phyloP scores from a whole-genome alignment of 2,888 invertebrate species.

The Eurytoma californica region DNA sequence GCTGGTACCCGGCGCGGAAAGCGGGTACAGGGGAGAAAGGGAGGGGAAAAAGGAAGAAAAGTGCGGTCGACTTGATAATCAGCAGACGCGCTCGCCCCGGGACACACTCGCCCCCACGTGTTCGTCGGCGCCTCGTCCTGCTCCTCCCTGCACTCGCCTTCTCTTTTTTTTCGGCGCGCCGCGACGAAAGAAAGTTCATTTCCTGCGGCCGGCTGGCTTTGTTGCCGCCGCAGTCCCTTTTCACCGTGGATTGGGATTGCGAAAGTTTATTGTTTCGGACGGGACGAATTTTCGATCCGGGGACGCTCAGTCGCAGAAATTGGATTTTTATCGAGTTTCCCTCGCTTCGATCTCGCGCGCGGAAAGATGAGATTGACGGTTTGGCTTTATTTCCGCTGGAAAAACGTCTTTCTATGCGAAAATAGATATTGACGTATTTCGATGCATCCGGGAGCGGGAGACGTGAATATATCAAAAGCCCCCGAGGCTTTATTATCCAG shows the following conservation, averaged over 20 bases:
- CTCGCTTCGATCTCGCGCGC: background rate
- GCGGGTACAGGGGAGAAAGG: background rate
- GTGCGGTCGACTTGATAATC: slow-evolving; percentile 10
- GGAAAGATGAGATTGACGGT: background rate
- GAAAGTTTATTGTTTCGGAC: too few species aligned
- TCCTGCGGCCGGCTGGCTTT: background rate
- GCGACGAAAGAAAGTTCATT: slow-evolving; percentile 5
- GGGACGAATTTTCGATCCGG: too few species aligned
- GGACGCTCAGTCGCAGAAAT: background rate
- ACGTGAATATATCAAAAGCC: too few species aligned
- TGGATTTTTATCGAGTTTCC: slow-evolving; percentile 1
- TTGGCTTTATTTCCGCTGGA: too few species aligned
- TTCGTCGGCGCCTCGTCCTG: background rate
- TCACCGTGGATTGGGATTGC: too few species aligned
- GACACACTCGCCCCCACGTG: background rate
- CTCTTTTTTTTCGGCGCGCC: background rate
- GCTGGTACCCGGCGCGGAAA: background rate
- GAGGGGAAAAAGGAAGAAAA: background rate
- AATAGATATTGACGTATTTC: too few species aligned
- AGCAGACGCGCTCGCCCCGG: slow-evolving; percentile 10
- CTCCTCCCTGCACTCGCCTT: background rate
- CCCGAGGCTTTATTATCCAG: too few species aligned
- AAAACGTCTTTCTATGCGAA: too few species aligned
- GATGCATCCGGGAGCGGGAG: too few species aligned
- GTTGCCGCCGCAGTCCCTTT: too few species aligned